These are phyloP conservation scores for Lasioglossum zephyrum DNA, from an alignment of 2,888 invertebrate genomes.

Conservation along the genomic window DNA sequence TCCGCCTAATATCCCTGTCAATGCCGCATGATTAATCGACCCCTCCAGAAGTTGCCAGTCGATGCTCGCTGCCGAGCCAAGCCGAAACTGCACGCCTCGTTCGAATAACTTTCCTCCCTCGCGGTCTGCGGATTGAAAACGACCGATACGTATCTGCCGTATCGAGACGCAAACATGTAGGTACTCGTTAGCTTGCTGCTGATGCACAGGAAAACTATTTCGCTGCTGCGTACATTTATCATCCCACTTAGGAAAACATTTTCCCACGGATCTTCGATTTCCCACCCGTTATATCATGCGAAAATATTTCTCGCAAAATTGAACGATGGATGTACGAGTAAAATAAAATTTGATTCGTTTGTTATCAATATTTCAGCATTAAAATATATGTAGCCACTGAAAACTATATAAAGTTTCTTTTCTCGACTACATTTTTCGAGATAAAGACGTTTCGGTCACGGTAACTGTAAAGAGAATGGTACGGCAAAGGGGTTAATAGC, in stretches of 20 bases:
- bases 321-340: too few species aligned
- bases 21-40: constrained; percentile 34
- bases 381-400: too few species aligned
- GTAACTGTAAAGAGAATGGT: too few species aligned
- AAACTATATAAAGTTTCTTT: too few species aligned
- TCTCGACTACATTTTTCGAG: too few species aligned
- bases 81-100: background rate
- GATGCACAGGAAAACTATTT: background rate
- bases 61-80: background rate
- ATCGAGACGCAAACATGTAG: background rate
- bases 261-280: too few species aligned
- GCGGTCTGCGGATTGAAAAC: constrained; percentile 30
- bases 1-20: constrained; percentile 33
- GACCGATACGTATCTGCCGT: background rate
- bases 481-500: too few species aligned
- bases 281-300: too few species aligned
- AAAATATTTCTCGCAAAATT: too few species aligned
- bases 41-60: constrained; percentile 23
- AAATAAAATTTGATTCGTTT: too few species aligned
- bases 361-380: too few species aligned
- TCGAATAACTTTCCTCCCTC: constrained; percentile 24
- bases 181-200: background rate
- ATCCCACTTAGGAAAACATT: background rate
- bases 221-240: background rate
- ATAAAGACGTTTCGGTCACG: too few species aligned